Percentiles rank a stretch among this genome's conserved stretches.
Conservation (phyloP, 1,140 invertebrate genomes). For the Mercenaria mercenaria region DNA sequence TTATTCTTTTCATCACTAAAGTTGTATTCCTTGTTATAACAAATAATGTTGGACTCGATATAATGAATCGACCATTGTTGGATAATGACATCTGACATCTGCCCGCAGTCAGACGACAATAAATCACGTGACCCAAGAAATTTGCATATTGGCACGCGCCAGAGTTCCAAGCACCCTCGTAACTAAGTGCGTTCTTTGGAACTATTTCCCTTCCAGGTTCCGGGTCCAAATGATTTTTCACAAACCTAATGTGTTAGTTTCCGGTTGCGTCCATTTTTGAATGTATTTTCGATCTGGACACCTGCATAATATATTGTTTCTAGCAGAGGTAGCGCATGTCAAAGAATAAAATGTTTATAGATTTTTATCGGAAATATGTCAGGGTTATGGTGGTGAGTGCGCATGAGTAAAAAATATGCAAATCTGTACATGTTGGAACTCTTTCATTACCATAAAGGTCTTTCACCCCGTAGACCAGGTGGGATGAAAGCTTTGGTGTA, state of each 20-base stretch:
- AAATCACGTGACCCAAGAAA: constrained; percentile 40
- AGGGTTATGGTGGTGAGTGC: background rate
- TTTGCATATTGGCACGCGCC: constrained; percentile 36
- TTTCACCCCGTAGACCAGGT: background rate
- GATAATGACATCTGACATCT: constrained; percentile 44
- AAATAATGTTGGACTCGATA: constrained; percentile 26
- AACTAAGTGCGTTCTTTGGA: constrained; percentile 52
- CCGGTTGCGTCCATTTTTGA: constrained; percentile 27
- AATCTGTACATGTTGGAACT: background rate
- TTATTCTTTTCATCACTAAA: background rate
- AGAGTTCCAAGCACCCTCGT: constrained; percentile 29
- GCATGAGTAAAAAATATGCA: background rate
- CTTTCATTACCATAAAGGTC: background rate
- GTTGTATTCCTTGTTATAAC: background rate
- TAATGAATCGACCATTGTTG: constrained; percentile 12
- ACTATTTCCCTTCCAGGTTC: constrained; percentile 15
- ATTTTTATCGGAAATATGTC: constrained; percentile 5
- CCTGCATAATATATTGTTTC: constrained; percentile 47
- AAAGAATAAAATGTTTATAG: constrained; percentile 30
- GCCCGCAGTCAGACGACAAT: constrained; percentile 49
- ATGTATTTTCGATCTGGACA: constrained; percentile 30
- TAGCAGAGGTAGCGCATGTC: constrained; percentile 14
- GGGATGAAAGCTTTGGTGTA: no score
- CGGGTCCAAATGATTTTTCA: constrained; percentile 41
- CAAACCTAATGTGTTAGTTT: constrained; percentile 22